phyloP scores from a whole-genome alignment of 2,113 vertebrate genomes.

The Ascaphus truei region DNA sequence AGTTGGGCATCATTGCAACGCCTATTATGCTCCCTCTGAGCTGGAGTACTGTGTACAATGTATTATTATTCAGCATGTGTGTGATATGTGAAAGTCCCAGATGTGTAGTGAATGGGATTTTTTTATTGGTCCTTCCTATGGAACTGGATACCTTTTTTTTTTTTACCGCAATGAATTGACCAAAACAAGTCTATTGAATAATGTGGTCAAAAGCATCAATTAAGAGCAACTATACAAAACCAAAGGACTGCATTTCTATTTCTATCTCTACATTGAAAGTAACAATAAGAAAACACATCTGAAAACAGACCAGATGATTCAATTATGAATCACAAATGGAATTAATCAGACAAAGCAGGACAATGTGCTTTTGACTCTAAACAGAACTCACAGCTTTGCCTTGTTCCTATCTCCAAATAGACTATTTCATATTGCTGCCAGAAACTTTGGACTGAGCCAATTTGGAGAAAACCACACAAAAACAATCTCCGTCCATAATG shows the following conservation, averaged over 20 bases:
- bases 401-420: constrained; percentile 28
- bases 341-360: constrained; percentile 5
- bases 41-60: too few relatives aligned
- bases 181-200: not conserved
- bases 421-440: constrained; percentile 5
- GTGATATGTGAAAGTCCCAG: too few relatives aligned
- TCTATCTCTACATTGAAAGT: not conserved
- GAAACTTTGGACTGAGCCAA: not conserved
- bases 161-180: too few relatives aligned
- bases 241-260: not conserved
- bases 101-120: too few relatives aligned
- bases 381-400: not conserved
- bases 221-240: not conserved
- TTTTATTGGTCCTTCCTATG: too few relatives aligned
- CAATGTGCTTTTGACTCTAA: constrained; percentile 16
- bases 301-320: constrained; percentile 7
- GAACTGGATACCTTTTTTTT: too few relatives aligned
- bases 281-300: constrained; percentile 1
- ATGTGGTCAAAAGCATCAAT: not conserved
- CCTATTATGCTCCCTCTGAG: too few relatives aligned
- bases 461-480: not conserved
- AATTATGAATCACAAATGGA: constrained; percentile 18
- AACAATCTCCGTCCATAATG: not conserved
- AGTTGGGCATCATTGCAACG: too few relatives aligned
- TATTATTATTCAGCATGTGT: too few relatives aligned